Percentiles rank a stretch among this genome's conserved stretches.
phyloP scores from a whole-genome alignment of 2,797 vertebrate species.

The Periparus ater region DNA sequence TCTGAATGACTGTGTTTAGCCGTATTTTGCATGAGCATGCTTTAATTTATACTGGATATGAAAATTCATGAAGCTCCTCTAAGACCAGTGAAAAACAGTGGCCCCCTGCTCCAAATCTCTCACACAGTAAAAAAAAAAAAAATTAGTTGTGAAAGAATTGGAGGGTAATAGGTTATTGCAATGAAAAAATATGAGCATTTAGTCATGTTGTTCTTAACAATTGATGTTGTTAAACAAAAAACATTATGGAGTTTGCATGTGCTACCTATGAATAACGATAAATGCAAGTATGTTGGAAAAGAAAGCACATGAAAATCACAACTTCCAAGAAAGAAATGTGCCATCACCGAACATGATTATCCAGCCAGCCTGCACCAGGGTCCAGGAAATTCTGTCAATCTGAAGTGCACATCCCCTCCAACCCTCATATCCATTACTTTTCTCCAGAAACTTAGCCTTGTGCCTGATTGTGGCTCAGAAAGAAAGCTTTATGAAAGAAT shows the following conservation, averaged over 20 bases:
- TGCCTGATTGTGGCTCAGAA: background rate
- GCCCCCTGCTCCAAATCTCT: background rate
- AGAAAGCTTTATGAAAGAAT: background rate
- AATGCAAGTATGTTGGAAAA: background rate
- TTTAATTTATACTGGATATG: background rate
- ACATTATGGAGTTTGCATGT: accelerated
- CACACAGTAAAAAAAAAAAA: background rate
- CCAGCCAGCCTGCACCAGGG: background rate
- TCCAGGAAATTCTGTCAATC: background rate
- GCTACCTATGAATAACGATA: background rate
- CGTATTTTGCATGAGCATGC: background rate
- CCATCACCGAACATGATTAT: background rate
- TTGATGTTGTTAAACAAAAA: background rate
- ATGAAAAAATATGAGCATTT: background rate
- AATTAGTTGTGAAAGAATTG: background rate
- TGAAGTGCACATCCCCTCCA: accelerated
- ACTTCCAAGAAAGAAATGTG: background rate
- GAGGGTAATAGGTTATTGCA: background rate
- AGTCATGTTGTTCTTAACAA: background rate
- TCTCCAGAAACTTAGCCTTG: background rate
- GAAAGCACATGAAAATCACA: background rate
- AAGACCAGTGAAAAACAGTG: background rate
- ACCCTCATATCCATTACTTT: background rate
- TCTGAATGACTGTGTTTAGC: background rate
- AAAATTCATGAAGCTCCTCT: background rate